Conservation (phyloP, 2,797 vertebrate genomes). For the Lacerta agilis region DNA sequence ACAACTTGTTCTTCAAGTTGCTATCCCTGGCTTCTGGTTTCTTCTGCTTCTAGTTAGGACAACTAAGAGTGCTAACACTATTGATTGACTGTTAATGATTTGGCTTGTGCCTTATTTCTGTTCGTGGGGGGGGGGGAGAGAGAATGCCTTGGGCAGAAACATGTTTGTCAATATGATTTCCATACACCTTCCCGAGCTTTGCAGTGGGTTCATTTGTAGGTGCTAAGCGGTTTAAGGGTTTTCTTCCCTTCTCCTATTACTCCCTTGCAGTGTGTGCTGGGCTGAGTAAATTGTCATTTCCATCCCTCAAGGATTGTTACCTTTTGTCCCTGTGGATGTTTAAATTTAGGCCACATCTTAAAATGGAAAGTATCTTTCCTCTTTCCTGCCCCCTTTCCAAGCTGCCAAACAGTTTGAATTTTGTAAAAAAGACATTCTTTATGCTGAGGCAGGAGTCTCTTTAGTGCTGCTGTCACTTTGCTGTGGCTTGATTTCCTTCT, state of each 20-base stretch:
- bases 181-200: neutral
- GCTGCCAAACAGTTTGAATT: slow-evolving; percentile 5
- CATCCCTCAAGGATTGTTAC: neutral
- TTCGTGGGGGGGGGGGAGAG: neutral
- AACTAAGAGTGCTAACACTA: neutral
- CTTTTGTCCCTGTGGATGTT: neutral
- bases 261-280: neutral
- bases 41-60: too few relatives aligned
- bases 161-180: too few relatives aligned
- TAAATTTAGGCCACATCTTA: slow-evolving; percentile 36
- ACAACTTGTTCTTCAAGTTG: neutral
- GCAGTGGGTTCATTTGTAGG: neutral
- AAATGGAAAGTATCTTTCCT: neutral
- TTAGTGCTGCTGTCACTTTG: neutral
- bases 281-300: neutral
- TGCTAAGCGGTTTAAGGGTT: neutral
- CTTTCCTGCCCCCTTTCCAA: neutral
- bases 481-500: slow-evolving; percentile 45
- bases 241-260: neutral
- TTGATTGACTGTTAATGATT: neutral
- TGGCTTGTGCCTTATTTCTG: neutral
- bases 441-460: neutral
- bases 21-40: neutral
- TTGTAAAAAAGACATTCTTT: neutral
- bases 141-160: neutral